phyloP scores from a whole-genome alignment of 2,888 invertebrate genomes.

The Phania funesta region DNA sequence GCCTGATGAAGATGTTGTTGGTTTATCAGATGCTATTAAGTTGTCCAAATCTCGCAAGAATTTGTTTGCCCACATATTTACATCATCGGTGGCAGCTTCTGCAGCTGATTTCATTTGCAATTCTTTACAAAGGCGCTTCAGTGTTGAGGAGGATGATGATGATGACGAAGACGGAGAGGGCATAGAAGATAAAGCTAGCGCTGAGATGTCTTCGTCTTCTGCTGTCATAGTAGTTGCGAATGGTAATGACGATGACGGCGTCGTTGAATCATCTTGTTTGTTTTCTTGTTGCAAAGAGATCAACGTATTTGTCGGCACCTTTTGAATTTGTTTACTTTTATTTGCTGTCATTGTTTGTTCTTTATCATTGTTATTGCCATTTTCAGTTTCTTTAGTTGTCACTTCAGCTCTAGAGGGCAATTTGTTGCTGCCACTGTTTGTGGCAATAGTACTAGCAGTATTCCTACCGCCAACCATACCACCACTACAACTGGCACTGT shows the following conservation, averaged over 20 bases:
- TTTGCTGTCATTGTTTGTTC: constrained; percentile 54
- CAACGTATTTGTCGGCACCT: constrained; percentile 65
- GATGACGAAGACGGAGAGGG: constrained; percentile 25
- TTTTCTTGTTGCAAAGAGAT: constrained; percentile 62
- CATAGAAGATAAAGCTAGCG: constrained; percentile 33
- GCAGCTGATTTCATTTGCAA: constrained; percentile 66
- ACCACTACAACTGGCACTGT: constrained; percentile 70
- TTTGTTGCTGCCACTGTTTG: constrained; percentile 66
- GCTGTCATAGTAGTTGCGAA: constrained; percentile 35
- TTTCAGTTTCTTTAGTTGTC: constrained; percentile 62
- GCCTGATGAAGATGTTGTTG: constrained; percentile 63
- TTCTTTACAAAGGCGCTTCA: constrained; percentile 68
- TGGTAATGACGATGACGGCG: constrained; percentile 52
- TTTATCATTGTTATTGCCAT: constrained; percentile 57
- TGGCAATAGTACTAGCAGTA: constrained; percentile 11
- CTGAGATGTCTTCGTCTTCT: constrained; percentile 15
- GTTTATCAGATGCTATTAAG: constrained; percentile 79
- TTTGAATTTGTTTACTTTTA: constrained; percentile 49
- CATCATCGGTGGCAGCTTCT: constrained; percentile 74
- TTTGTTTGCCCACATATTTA: constrained; percentile 80
- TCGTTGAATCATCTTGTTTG: constrained; percentile 47
- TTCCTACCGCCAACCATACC: constrained; percentile 34
- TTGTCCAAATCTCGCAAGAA: constrained; percentile 80
- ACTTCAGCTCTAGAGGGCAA: constrained; percentile 63
- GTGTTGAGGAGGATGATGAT: constrained; percentile 62